Evolutionary conservation across 92 coral and sea anemone species (phyloP).

Genomic region (Porites divaricata): DNA sequence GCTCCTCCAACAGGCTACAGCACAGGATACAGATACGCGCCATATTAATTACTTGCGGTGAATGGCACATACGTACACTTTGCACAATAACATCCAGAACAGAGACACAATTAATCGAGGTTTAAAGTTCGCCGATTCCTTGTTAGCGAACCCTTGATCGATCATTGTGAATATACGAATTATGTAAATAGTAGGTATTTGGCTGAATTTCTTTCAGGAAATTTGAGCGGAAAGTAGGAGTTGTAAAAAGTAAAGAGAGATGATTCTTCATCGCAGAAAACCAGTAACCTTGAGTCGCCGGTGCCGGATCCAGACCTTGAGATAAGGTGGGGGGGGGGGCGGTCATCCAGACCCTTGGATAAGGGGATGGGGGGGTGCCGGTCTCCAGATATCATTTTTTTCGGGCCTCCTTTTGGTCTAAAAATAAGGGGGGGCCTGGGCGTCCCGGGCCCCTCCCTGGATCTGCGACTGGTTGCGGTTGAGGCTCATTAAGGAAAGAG

Average conservation of each 20-base stretch:
- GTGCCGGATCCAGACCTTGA: too few species aligned
- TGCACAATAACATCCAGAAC: constrained; percentile 30
- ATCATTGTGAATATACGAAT: constrained; percentile 4
- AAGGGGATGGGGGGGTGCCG: too few species aligned
- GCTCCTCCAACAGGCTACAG: constrained; percentile 83
- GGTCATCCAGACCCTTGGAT: too few species aligned
- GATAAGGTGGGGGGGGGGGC: too few species aligned
- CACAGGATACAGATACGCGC: constrained; percentile 89
- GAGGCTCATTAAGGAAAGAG: neutral
- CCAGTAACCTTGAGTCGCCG: neutral
- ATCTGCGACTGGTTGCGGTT: too few species aligned
- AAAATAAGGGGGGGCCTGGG: too few species aligned
- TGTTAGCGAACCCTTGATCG: neutral
- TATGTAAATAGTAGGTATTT: constrained; percentile 24
- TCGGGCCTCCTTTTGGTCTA: too few species aligned
- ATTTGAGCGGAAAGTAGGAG: neutral
- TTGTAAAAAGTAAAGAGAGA: neutral
- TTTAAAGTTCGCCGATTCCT: neutral
- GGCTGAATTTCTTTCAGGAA: constrained; percentile 4
- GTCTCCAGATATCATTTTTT: too few species aligned
- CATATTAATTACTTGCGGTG: constrained; percentile 52
- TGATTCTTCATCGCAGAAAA: constrained; percentile 1
- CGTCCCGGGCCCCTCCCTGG: too few species aligned
- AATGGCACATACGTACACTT: neutral
- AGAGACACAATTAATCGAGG: constrained; percentile 6